Conservation (phyloP, 2,113 vertebrate genomes). For the Athene noctua region DNA sequence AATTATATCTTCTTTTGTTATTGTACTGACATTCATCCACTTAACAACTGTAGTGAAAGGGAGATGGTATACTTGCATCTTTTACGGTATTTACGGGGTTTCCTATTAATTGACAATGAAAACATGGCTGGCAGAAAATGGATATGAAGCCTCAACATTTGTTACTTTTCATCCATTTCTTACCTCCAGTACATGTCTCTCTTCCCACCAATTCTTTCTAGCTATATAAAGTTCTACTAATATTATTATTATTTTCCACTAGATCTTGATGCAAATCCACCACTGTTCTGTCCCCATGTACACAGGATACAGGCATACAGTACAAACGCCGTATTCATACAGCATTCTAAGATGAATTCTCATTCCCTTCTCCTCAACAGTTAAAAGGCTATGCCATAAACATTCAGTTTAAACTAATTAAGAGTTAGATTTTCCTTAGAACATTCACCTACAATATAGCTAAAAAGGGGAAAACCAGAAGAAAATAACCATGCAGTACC, state of each 20-base stretch:
- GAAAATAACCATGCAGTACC: slow-evolving; percentile 73
- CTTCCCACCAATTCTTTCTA: background rate
- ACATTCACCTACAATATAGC: background rate
- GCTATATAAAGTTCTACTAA: background rate
- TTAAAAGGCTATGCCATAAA: background rate
- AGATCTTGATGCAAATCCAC: background rate
- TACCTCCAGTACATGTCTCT: background rate
- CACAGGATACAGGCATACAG: background rate
- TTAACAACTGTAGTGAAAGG: background rate
- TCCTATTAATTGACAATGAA: background rate
- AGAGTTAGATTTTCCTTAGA: background rate
- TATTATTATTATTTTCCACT: background rate
- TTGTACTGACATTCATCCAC: background rate
- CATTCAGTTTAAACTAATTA: background rate
- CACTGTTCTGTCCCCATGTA: background rate
- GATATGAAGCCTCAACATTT: background rate
- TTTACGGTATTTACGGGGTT: background rate
- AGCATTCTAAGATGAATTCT: background rate
- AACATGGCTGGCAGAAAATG: background rate
- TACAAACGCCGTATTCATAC: background rate
- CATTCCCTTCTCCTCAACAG: background rate
- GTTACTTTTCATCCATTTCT: background rate
- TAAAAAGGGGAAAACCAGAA: background rate
- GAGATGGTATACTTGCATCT: background rate
- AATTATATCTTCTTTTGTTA: background rate